phyloP scores from a whole-genome alignment of 2,797 vertebrate species.

The Micropoecilia bifurca region DNA sequence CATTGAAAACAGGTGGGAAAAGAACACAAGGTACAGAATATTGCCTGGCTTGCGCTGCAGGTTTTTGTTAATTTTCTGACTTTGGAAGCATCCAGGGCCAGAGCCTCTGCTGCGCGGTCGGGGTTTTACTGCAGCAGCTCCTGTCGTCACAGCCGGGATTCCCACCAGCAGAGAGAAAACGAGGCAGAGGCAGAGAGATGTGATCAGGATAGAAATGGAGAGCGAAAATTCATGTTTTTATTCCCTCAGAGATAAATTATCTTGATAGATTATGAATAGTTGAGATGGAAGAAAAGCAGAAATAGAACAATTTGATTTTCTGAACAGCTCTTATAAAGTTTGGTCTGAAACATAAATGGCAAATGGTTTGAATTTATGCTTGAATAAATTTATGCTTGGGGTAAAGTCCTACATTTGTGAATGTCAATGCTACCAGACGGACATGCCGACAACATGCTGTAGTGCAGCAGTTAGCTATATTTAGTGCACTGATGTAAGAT shows the following conservation, averaged over 20 bases:
- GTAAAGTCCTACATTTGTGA: neutral
- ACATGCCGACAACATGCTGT: neutral
- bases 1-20: neutral
- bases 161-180: slow-evolving; percentile 54
- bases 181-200: neutral
- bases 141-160: slow-evolving; percentile 71
- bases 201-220: slow-evolving; percentile 19
- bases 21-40: neutral
- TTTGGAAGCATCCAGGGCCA: slow-evolving; percentile 32
- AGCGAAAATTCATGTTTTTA: neutral
- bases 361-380: neutral
- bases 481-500: neutral
- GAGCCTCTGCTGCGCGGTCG: slow-evolving; percentile 34
- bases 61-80: slow-evolving; percentile 37
- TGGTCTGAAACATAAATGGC: neutral
- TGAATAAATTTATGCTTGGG: neutral
- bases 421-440: neutral
- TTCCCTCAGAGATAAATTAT: neutral
- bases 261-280: neutral
- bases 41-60: slow-evolving; percentile 23
- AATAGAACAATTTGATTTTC: neutral
- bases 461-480: neutral
- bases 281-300: neutral
- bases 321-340: neutral
- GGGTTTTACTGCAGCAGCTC: slow-evolving; percentile 53